These are phyloP conservation scores for Panulirus ornatus DNA, from an alignment of 1,140 invertebrate genomes.

Conservation along the genomic window DNA sequence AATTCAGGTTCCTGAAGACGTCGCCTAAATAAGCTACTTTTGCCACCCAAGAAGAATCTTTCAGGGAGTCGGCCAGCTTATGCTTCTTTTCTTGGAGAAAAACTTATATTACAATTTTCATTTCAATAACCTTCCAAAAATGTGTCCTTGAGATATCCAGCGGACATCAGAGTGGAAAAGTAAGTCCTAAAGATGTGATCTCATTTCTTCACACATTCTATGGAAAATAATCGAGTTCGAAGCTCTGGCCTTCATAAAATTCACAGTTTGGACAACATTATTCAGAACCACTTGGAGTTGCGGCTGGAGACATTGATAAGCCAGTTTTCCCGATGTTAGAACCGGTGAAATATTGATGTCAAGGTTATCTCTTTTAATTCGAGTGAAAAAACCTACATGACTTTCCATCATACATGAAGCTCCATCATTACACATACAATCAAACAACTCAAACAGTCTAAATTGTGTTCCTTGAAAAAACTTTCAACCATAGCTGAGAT, in stretches of 20 bases:
- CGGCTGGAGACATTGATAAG: slow-evolving; percentile 18
- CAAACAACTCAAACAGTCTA: slow-evolving; percentile 49
- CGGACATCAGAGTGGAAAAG: too few relatives aligned
- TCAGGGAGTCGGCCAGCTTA: slow-evolving; percentile 33
- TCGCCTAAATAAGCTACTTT: too few relatives aligned
- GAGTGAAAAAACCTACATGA: too few relatives aligned
- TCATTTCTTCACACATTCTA: slow-evolving; percentile 58
- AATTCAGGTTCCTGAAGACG: slow-evolving; percentile 39
- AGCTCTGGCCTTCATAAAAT: too few relatives aligned
- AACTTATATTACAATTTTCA: slow-evolving; percentile 40
- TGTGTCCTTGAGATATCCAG: slow-evolving; percentile 43
- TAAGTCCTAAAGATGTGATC: slow-evolving; percentile 42
- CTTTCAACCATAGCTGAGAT: not conserved
- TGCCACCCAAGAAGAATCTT: slow-evolving; percentile 38
- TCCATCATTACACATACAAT: slow-evolving; percentile 39
- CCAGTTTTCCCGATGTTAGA: slow-evolving; percentile 40
- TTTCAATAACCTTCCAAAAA: slow-evolving; percentile 38
- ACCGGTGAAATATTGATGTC: slow-evolving; percentile 37
- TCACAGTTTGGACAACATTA: too few relatives aligned
- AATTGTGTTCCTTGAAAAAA: slow-evolving; percentile 50
- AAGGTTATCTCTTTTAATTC: slow-evolving; percentile 46
- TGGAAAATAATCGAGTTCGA: slow-evolving; percentile 44
- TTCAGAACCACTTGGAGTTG: slow-evolving; percentile 40
- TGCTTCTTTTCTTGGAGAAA: too few relatives aligned
- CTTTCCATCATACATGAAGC: too few relatives aligned